Base-by-base conservation (phyloP, 2,888 invertebrate species). In the Drosophila prolongata region DNA sequence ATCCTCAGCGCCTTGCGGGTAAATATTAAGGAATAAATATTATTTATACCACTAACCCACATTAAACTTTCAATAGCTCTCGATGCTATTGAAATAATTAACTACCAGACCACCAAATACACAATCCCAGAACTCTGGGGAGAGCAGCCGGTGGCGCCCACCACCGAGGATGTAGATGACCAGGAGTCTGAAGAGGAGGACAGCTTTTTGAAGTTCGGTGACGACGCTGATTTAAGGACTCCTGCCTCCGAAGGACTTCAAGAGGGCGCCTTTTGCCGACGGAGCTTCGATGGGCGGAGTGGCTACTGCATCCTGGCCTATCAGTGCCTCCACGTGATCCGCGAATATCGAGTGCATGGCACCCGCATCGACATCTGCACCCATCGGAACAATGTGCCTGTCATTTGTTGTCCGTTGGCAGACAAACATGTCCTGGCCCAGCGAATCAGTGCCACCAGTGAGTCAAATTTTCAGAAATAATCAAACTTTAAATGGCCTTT, bases 321-420 rank as follows among this genome's bases (percentile, higher is more conserved):
- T 68, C 89, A 91, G 56, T 92, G 92, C 55, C 69, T 91, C 6
- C 91, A 91, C 56, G 89, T 91, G 9, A 79, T 92, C 37, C 82
- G 89, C 1, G 91, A 92, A 66, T 90, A 88, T 71, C 89, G 91
- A 1, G 68, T 87, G 9, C 89, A 90, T 62, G 91, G 91, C 30
- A 87, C 84, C 0, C 88, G 80, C 71, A 89, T 92, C 16, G 91
- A 87, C 80, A 90, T 74, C 78, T 86, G 85, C 72, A 92, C 79
- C 47, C 89, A 71, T 85, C 91, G 75, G 74, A 90, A 44, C 78
- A 90, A 87, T 62, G 80, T 91, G 64, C 92, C 92, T 78, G 93
- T 94, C 3, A 90, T 92, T 10, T 92, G 92, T 50, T 92, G 92
- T 58, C 90, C 92, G 1, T 62, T 91, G 47, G 84, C 86, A 6